Evolutionary conservation across 2,888 invertebrate genomes (phyloP).

Genomic region (Galerucella calmariensis): DNA sequence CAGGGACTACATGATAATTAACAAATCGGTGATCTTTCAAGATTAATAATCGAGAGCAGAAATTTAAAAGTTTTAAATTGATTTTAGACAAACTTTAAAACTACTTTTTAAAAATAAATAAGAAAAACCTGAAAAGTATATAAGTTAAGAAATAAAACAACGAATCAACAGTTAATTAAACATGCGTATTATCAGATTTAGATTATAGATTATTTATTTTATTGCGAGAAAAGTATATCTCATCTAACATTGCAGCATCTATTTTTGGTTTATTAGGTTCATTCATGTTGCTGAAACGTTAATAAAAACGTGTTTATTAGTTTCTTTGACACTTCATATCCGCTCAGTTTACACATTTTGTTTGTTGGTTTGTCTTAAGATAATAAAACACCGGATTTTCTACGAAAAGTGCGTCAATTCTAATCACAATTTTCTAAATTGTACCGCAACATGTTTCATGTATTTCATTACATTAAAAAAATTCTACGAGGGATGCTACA

Average conservation of each 20-base stretch:
- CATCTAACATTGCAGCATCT: not conserved
- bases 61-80: no score
- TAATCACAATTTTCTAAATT: not conserved
- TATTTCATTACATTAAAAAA: not conserved
- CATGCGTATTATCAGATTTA: not conserved
- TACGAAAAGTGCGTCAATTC: not conserved
- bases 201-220: not conserved
- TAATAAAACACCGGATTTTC: slow-evolving; percentile 2
- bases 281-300: slow-evolving; percentile 3
- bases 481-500: no score
- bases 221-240: not conserved
- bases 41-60: no score
- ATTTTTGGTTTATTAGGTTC: slow-evolving; percentile 10
- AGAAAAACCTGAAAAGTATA: no score
- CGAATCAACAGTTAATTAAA: not conserved
- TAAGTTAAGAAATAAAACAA: no score
- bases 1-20: no score
- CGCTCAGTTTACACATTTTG: not conserved
- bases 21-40: no score
- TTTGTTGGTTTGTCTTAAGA: not conserved
- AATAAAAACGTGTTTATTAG: slow-evolving; percentile 4
- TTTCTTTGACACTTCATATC: slow-evolving; percentile 3
- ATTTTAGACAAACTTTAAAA: no score
- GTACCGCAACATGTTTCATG: not conserved
- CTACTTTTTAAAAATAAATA: no score